phyloP scores from a whole-genome alignment of 2,888 invertebrate species.

The Podotricha telesiphe region DNA sequence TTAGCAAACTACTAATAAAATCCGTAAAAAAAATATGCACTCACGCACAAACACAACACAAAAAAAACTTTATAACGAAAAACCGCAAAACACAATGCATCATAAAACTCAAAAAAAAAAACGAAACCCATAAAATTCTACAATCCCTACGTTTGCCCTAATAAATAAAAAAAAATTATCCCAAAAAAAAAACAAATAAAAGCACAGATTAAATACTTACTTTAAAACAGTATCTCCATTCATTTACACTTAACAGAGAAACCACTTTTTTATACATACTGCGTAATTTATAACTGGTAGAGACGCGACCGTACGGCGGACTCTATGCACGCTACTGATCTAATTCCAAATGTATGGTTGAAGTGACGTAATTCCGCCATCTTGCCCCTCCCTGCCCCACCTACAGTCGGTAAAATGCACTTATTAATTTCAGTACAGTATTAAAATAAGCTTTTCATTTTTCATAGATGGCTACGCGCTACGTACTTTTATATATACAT shows the following conservation, averaged over 20 bases:
- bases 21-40: not conserved
- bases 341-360: conserved; percentile 76
- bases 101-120: conserved; percentile 47
- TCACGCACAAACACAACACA: conserved; percentile 3
- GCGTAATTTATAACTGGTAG: not conserved
- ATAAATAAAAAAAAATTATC: conserved; percentile 16
- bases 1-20: not conserved
- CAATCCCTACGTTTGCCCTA: conserved; percentile 14
- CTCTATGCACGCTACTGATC: conserved; percentile 74
- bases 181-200: conserved; percentile 38
- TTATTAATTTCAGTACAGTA: conserved; percentile 75
- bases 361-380: conserved; percentile 81
- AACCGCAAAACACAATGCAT: conserved; percentile 54
- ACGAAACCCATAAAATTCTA: too few species aligned
- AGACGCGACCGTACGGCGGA: conserved; percentile 54
- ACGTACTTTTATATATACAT: conserved; percentile 1
- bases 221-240: conserved; percentile 51
- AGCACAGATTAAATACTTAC: conserved; percentile 65
- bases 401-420: conserved; percentile 68
- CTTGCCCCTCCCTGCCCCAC: conserved; percentile 65
- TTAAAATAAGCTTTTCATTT: conserved; percentile 53
- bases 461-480: conserved; percentile 28
- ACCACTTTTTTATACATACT: conserved; percentile 9
- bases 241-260: conserved; percentile 49
- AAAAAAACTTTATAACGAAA: conserved; percentile 50